Percentiles rank a stretch among this genome's conserved stretches.
phyloP scores from a whole-genome alignment of 2,113 vertebrate species.

The Acrocephalus kingi region DNA sequence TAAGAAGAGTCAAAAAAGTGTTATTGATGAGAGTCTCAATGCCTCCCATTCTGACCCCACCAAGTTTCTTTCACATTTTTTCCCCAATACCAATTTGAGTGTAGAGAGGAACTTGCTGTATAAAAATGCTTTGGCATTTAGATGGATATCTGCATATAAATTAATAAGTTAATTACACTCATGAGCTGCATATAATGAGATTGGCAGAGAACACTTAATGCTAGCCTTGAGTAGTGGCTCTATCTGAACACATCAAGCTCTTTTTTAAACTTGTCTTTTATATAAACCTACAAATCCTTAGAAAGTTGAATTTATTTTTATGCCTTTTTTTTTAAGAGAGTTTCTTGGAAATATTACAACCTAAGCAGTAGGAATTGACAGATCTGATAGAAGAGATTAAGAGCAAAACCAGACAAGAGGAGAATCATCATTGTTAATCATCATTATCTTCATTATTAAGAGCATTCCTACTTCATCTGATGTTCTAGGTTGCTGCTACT shows the following conservation, averaged over 20 bases:
- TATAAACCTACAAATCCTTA: neutral
- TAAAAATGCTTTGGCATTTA: conserved; percentile 58
- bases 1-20: neutral
- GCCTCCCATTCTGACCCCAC: neutral
- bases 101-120: conserved; percentile 12
- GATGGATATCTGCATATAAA: conserved; percentile 45
- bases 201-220: conserved; percentile 3
- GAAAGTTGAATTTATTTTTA: neutral
- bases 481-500: neutral
- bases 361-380: neutral
- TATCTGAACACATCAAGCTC: neutral
- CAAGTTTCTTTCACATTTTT: neutral
- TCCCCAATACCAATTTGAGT: conserved; percentile 8
- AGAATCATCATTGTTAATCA: neutral
- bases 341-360: neutral
- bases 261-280: neutral
- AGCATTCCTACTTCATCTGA: neutral
- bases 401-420: neutral
- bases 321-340: neutral
- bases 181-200: conserved; percentile 12
- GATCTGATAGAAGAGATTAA: neutral
- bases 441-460: neutral
- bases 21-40: neutral
- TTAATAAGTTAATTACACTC: conserved; percentile 55
- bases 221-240: neutral